phyloP scores from a whole-genome alignment of 2,888 invertebrate species.

The Ormyrus labotus region DNA sequence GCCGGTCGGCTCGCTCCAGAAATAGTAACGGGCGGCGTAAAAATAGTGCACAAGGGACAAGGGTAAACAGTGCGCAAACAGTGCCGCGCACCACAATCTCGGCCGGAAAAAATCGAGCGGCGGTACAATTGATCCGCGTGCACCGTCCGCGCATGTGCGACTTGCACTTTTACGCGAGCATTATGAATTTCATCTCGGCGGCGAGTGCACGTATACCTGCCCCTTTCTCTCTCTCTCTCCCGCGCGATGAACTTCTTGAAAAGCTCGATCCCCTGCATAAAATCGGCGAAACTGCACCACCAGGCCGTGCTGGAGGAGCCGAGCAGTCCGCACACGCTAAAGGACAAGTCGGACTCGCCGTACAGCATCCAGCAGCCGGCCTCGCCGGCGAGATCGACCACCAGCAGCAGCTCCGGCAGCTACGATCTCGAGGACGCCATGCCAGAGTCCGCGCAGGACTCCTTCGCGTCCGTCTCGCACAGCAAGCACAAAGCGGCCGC shows the following conservation, averaged over 20 bases:
- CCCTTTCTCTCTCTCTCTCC: not conserved
- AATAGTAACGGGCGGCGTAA: not conserved
- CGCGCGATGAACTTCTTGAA: slow-evolving; percentile 38
- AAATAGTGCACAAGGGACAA: not conserved
- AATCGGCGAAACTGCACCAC: slow-evolving; percentile 23
- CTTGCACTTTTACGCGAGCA: slow-evolving; percentile 26
- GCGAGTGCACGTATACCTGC: slow-evolving; percentile 6
- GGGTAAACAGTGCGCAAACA: slow-evolving; percentile 43
- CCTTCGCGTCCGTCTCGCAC: no score
- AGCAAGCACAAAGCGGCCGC: not conserved
- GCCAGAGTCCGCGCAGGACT: slow-evolving; percentile 61
- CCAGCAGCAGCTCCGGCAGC: slow-evolving; percentile 74
- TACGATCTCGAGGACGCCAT: slow-evolving; percentile 73
- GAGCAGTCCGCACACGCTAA: slow-evolving; percentile 68
- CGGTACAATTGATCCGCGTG: slow-evolving; percentile 46
- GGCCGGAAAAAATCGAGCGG: slow-evolving; percentile 29
- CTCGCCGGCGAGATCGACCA: slow-evolving; percentile 70
- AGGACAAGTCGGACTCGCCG: slow-evolving; percentile 67
- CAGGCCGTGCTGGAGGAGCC: slow-evolving; percentile 72
- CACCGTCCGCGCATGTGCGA: slow-evolving; percentile 44
- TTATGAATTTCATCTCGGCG: slow-evolving; percentile 29
- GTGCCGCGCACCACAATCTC: slow-evolving; percentile 38
- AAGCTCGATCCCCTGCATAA: slow-evolving; percentile 39
- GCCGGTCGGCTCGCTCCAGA: not conserved
- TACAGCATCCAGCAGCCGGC: slow-evolving; percentile 62